phyloP scores from a whole-genome alignment of 1,140 invertebrate species.

The Steinernema feltiae region DNA sequence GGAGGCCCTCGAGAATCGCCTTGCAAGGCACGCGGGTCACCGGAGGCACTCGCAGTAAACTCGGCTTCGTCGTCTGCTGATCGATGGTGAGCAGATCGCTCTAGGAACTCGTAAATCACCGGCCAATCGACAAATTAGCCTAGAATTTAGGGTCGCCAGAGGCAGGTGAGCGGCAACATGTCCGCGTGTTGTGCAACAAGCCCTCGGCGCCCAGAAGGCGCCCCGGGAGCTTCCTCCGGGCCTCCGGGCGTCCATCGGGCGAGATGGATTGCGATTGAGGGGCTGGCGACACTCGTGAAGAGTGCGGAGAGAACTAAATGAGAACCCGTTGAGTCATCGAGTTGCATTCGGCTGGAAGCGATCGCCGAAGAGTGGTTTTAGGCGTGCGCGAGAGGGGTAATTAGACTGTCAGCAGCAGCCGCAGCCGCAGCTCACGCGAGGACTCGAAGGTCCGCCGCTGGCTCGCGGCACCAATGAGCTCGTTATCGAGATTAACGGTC shows the following conservation, averaged over 20 bases:
- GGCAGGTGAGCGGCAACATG: background rate
- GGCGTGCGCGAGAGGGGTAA: too few relatives aligned
- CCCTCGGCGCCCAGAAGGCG: background rate
- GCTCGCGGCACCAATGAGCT: background rate
- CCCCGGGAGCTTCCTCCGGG: background rate
- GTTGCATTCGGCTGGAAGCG: background rate
- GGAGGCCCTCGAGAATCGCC: too few relatives aligned
- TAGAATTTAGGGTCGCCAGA: too few relatives aligned
- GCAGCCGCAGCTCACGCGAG: background rate
- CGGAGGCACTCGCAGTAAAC: too few relatives aligned
- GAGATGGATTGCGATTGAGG: background rate
- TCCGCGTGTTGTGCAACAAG: background rate
- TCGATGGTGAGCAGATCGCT: background rate
- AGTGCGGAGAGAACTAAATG: background rate
- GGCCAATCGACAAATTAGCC: background rate
- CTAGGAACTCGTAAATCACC: background rate
- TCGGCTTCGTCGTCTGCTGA: conserved; percentile 8
- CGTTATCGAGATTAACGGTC: background rate
- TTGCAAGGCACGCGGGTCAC: too few relatives aligned
- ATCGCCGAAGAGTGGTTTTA: too few relatives aligned
- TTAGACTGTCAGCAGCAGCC: conserved; percentile 3
- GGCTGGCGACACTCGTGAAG: background rate
- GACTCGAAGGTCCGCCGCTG: background rate
- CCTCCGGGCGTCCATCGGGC: too few relatives aligned
- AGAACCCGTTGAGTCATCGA: conserved; percentile 10